These are phyloP conservation scores for Saimiri boliviensis DNA, from an alignment of 2,113 vertebrate genomes.

Conservation along the genomic window DNA sequence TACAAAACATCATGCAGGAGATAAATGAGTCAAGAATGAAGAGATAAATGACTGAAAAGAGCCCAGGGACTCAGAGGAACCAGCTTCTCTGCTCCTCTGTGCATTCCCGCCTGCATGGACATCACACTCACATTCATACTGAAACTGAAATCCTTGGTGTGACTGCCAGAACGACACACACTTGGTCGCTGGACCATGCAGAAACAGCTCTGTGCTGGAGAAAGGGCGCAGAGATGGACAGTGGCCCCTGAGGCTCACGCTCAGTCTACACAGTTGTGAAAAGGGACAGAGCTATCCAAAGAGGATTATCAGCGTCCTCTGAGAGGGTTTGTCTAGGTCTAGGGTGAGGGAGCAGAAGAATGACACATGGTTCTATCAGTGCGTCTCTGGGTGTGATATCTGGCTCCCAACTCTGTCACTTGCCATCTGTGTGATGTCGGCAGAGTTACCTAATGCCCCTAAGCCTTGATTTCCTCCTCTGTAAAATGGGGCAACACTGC, in stretches of 20 bases:
- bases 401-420: not conserved
- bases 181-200: not conserved
- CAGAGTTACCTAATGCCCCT: not conserved
- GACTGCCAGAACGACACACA: not conserved
- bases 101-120: rapidly evolving
- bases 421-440: not conserved
- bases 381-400: not conserved
- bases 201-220: not conserved
- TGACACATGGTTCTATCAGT: not conserved
- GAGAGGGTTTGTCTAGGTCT: not conserved
- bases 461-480: not conserved
- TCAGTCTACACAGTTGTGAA: not conserved
- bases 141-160: not conserved
- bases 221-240: not conserved
- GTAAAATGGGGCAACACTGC: not conserved
- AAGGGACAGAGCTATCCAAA: not conserved
- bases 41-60: not conserved
- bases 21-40: not conserved
- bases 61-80: not conserved
- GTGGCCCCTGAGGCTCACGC: not conserved
- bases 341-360: not conserved
- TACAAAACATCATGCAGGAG: not conserved
- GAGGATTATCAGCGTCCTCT: not conserved
- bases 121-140: not conserved
- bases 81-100: no score